These are phyloP conservation scores for Dryobates pubescens DNA, from an alignment of 2,797 vertebrate genomes.

Conservation along the genomic window DNA sequence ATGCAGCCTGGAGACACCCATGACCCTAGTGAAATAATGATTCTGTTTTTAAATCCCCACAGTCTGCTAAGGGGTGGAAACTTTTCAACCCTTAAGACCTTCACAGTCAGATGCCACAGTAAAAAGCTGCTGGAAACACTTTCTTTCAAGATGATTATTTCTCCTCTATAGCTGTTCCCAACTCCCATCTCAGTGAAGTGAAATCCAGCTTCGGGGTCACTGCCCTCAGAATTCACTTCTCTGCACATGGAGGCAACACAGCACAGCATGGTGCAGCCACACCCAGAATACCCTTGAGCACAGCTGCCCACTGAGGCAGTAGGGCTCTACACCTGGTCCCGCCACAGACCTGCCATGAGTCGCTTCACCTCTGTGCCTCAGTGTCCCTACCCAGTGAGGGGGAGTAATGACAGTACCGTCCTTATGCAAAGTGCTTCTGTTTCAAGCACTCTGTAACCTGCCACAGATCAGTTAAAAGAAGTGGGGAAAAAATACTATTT, in stretches of 20 bases:
- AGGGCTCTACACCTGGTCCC: not conserved
- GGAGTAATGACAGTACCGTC: not conserved
- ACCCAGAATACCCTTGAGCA: not conserved
- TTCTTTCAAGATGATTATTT: not conserved
- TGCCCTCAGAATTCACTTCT: not conserved
- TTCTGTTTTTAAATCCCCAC: not conserved
- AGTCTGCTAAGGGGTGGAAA: not conserved
- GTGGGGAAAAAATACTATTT: not conserved
- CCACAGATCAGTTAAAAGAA: not conserved
- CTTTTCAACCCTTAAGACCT: not conserved
- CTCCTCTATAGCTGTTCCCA: not conserved
- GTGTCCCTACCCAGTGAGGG: not conserved
- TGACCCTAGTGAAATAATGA: not conserved
- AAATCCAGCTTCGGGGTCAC: not conserved
- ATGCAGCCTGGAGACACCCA: not conserved
- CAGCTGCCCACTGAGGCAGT: not conserved
- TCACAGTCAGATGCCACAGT: not conserved
- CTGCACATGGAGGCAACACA: not conserved
- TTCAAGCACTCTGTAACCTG: not conserved
- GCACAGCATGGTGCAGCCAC: not conserved
- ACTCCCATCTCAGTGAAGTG: not conserved
- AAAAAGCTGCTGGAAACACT: conserved; percentile 26
- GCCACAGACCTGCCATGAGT: not conserved
- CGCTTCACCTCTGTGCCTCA: conserved; percentile 56
- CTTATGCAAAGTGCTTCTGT: not conserved